phyloP scores from a whole-genome alignment of 2,797 vertebrate genomes.

The Pteronotus mesoamericanus region DNA sequence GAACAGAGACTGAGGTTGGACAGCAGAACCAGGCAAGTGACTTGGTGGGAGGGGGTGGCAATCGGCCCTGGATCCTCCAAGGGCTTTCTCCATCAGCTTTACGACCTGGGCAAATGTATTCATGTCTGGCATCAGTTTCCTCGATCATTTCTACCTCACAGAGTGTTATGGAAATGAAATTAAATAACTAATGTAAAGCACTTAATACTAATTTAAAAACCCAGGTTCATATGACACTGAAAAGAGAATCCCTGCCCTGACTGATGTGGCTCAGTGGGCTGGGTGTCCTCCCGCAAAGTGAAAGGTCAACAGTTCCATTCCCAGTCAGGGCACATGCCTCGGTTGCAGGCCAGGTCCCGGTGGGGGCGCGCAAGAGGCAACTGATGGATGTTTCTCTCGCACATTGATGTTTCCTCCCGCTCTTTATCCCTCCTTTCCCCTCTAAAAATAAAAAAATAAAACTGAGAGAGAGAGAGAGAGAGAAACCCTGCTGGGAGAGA shows the following conservation, averaged over 20 bases:
- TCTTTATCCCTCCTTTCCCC: background rate
- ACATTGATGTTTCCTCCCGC: background rate
- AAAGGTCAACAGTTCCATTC: background rate
- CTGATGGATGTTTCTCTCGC: background rate
- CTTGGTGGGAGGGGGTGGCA: background rate
- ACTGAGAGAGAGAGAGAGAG: no score
- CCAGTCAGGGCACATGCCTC: background rate
- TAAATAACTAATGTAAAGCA: background rate
- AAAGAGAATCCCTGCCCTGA: background rate
- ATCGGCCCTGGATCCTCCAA: accelerated
- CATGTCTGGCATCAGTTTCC: background rate
- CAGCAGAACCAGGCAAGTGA: background rate
- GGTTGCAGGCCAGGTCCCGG: background rate
- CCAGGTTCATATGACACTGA: background rate
- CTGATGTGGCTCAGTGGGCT: background rate
- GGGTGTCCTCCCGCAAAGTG: background rate
- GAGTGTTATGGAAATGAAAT: background rate
- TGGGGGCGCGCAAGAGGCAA: background rate
- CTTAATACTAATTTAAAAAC: background rate
- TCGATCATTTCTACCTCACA: background rate
- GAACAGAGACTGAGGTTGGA: background rate
- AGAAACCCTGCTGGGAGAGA: background rate
- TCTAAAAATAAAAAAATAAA: background rate
- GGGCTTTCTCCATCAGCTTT: background rate
- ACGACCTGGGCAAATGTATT: background rate